phyloP scores from a whole-genome alignment of 2,797 vertebrate genomes.

The Anguilla pacifica region DNA sequence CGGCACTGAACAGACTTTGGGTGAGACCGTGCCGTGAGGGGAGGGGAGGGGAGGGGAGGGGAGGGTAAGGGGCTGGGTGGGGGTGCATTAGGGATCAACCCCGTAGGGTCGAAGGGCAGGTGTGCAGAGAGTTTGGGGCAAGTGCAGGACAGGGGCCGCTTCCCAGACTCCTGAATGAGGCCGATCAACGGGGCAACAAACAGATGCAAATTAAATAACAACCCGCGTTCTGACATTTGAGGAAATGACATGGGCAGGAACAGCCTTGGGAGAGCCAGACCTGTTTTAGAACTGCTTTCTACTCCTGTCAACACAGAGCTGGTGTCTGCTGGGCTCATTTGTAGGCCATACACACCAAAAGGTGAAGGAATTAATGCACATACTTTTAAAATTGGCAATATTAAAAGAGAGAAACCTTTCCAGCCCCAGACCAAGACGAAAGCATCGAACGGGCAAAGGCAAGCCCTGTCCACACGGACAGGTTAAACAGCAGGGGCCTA shows the following conservation, averaged over 20 bases:
- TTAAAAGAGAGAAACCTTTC: background rate
- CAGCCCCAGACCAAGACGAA: background rate
- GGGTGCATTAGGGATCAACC: background rate
- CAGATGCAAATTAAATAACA: background rate
- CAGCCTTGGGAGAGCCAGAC: background rate
- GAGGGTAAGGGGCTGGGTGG: background rate
- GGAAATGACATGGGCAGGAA: background rate
- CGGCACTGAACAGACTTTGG: background rate
- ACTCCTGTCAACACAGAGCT: background rate
- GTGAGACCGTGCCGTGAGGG: background rate
- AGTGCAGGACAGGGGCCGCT: background rate
- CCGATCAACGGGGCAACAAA: background rate
- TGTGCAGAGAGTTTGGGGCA: background rate
- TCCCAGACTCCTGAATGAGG: background rate
- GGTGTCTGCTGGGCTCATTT: background rate
- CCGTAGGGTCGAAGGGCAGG: background rate
- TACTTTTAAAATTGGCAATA: background rate
- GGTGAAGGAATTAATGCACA: background rate
- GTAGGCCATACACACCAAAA: background rate
- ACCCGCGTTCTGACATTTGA: background rate
- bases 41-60: background rate
- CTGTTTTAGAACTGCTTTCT: background rate
- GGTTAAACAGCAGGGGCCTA: background rate
- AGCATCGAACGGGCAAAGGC: background rate
- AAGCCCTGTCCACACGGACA: slow-evolving; percentile 1